A percentile compares a stretch with the other conserved stretches of the same genome.
Evolutionary conservation across 2,888 invertebrate species (phyloP).

Genomic region (Drosophila infuscata): DNA sequence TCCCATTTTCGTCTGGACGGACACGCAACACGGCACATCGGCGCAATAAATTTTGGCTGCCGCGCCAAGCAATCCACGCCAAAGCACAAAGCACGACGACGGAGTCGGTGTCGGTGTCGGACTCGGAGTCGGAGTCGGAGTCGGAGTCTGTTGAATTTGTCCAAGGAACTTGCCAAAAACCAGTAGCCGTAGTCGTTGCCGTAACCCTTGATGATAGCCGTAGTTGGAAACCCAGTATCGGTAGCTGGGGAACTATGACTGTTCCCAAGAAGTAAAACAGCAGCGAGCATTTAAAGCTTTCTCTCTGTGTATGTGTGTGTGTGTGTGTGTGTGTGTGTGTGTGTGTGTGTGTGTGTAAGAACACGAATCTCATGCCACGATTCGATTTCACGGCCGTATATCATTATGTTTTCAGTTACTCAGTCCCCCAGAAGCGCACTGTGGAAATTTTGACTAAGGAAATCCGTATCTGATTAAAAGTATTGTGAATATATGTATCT

Average conservation of each 20-base stretch:
- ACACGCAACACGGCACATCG: conserved; percentile 57
- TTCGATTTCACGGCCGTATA: conserved; percentile 79
- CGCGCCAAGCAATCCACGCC: conserved; percentile 66
- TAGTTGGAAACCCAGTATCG: conserved; percentile 2
- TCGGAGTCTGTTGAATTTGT: conserved; percentile 68
- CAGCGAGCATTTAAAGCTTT: conserved; percentile 74
- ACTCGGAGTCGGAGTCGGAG: neutral
- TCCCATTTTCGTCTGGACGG: conserved; percentile 22
- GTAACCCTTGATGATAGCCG: conserved; percentile 23
- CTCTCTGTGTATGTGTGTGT: conserved; percentile 22
- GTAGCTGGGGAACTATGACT: conserved; percentile 5
- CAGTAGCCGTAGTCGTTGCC: conserved; percentile 17
- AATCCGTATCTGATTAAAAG: neutral
- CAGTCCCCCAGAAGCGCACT: conserved; percentile 32
- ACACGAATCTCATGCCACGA: conserved; percentile 48
- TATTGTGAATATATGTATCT: neutral
- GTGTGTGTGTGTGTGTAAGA: conserved; percentile 19
- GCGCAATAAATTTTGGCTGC: conserved; percentile 70
- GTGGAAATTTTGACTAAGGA: neutral
- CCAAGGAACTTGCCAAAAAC: conserved; percentile 49
- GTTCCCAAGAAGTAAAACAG: conserved; percentile 34
- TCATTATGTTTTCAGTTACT: conserved; percentile 78
- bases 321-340: conserved; percentile 19
- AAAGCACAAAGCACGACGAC: conserved; percentile 42
- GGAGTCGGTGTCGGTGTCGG: neutral